Evolutionary conservation across 2,113 vertebrate species (phyloP).

Genomic region (Willisornis vidua): DNA sequence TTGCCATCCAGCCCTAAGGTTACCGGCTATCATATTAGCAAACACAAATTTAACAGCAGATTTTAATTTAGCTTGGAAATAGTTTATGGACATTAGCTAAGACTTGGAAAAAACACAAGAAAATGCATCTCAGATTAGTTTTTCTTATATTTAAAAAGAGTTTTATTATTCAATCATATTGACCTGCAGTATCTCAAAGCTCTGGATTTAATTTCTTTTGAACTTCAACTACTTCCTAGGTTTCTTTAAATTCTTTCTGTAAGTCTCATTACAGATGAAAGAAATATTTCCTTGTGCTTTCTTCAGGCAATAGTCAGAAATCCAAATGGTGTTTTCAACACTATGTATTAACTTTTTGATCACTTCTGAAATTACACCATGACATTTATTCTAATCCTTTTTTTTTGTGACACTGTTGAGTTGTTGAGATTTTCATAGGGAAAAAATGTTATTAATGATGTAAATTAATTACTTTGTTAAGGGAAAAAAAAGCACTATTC

Average conservation of each 20-base stretch:
- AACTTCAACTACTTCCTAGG: background rate
- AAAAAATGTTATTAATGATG: background rate
- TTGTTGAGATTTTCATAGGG: background rate
- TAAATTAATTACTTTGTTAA: background rate
- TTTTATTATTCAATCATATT: background rate
- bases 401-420: background rate
- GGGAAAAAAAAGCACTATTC: background rate
- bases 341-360: conserved; percentile 12
- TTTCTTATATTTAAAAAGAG: background rate
- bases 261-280: conserved; percentile 49
- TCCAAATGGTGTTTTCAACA: background rate
- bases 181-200: conserved; percentile 20
- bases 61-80: background rate
- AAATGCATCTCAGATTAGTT: background rate
- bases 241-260: background rate
- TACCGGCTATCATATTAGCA: background rate
- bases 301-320: conserved; percentile 17
- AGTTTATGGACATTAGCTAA: background rate
- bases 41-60: background rate
- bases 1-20: background rate
- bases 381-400: conserved; percentile 17
- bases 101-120: background rate
- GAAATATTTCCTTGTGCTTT: background rate
- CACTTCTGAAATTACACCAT: conserved; percentile 18
- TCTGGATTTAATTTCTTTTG: conserved; percentile 34